phyloP scores from a whole-genome alignment of 2,113 vertebrate species.

The Xerus inauris region DNA sequence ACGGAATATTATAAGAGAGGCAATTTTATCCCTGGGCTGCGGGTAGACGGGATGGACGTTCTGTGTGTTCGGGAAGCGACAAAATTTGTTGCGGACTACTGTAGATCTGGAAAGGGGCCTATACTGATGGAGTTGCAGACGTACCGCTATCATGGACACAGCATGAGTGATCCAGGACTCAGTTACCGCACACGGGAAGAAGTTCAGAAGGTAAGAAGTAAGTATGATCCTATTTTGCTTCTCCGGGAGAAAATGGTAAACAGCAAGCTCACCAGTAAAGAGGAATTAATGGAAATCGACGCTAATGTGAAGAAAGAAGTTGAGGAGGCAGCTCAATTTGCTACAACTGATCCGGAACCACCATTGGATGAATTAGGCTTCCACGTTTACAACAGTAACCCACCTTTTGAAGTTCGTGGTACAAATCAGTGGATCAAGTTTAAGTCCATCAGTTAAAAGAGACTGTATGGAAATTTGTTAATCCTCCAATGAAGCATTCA shows the following conservation, averaged over 20 bases:
- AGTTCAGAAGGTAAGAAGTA: conserved; percentile 94
- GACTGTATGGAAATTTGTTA: neutral
- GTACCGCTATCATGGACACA: conserved; percentile 95
- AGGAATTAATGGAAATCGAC: conserved; percentile 96
- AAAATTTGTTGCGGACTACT: conserved; percentile 91
- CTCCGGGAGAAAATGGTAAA: conserved; percentile 94
- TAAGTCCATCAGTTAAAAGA: conserved; percentile 91
- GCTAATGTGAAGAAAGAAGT: conserved; percentile 94
- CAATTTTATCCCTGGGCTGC: conserved; percentile 91
- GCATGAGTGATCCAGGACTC: conserved; percentile 96
- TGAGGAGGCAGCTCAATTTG: conserved; percentile 94
- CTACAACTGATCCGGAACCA: conserved; percentile 94
- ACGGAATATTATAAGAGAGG: conserved; percentile 94
- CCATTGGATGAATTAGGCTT: conserved; percentile 91
- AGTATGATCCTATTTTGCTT: conserved; percentile 96
- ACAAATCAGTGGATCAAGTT: conserved; percentile 93
- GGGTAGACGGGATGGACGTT: conserved; percentile 96
- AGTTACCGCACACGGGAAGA: conserved; percentile 97
- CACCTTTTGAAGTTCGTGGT: conserved; percentile 92
- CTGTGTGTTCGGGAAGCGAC: conserved; percentile 93
- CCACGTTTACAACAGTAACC: conserved; percentile 88
- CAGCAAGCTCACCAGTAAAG: conserved; percentile 92
- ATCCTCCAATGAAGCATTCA: neutral
- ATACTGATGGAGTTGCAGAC: conserved; percentile 95
- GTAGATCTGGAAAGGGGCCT: conserved; percentile 93